Evolutionary conservation across 1,140 invertebrate genomes (phyloP).

Genomic region (Zaprionus nigranus): DNA sequence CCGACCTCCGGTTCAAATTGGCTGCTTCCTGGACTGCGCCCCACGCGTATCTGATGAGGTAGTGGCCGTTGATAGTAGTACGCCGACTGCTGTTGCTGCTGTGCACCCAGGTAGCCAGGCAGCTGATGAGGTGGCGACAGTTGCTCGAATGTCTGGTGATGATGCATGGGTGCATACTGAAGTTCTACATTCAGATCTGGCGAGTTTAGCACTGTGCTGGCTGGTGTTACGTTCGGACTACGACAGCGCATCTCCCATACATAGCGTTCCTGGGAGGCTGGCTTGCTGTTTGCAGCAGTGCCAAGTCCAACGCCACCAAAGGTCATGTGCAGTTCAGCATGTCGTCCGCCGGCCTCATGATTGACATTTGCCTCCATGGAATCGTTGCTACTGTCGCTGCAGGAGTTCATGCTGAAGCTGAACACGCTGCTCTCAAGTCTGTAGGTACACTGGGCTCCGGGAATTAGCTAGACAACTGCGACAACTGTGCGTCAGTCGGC

Average conservation of each 20-base stretch:
- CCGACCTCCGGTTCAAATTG: constrained; percentile 74
- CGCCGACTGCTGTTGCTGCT: constrained; percentile 17
- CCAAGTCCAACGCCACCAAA: constrained; percentile 35
- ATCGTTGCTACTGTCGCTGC: constrained; percentile 71
- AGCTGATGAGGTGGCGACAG: constrained; percentile 36
- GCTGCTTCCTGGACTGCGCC: constrained; percentile 78
- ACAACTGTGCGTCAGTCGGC: constrained; percentile 11
- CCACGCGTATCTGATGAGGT: constrained; percentile 78
- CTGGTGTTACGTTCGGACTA: constrained; percentile 82
- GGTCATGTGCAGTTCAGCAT: constrained; percentile 53
- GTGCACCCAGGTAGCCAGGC: constrained; percentile 18
- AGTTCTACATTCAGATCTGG: constrained; percentile 79
- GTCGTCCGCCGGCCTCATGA: constrained; percentile 35
- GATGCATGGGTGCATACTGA: constrained; percentile 57
- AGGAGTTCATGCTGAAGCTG: constrained; percentile 59
- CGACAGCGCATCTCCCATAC: constrained; percentile 83
- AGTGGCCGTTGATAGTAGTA: constrained; percentile 73
- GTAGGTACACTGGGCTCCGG: neutral
- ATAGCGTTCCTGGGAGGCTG: constrained; percentile 71
- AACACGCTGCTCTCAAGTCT: neutral
- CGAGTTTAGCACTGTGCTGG: constrained; percentile 83
- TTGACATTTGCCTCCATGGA: constrained; percentile 52
- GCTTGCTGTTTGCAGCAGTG: constrained; percentile 17
- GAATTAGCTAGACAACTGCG: neutral
- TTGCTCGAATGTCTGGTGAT: constrained; percentile 49